Conservation (phyloP, 2,113 vertebrate genomes). For the Ranitomeya variabilis region DNA sequence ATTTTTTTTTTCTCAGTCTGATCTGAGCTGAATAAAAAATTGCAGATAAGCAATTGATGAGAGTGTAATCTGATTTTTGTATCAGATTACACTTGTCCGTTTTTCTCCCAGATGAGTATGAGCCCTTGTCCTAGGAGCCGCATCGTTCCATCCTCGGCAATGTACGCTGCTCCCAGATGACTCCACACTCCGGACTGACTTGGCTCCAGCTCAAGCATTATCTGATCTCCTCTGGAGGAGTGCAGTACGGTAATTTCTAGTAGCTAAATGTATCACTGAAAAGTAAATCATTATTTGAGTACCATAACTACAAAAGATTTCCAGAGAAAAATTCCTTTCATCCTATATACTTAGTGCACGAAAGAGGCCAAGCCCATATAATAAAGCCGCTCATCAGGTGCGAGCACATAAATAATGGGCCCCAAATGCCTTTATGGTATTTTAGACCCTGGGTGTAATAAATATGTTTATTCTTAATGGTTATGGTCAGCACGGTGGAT, state of each 20-base stretch:
- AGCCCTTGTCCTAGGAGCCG: not conserved
- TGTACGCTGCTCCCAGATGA: not conserved
- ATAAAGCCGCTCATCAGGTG: not conserved
- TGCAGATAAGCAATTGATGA: too few species aligned
- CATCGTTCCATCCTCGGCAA: not conserved
- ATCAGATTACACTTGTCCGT: too few species aligned
- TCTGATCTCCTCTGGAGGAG: conserved; percentile 35
- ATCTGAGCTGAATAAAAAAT: too few species aligned
- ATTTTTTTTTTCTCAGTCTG: too few species aligned
- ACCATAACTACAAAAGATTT: conserved; percentile 1
- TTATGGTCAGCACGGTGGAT: not conserved
- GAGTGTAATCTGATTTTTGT: too few species aligned
- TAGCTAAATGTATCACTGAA: conserved; percentile 33
- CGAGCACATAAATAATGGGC: not conserved
- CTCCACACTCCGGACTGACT: not conserved
- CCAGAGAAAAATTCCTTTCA: not conserved
- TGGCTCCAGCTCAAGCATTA: conserved; percentile 46
- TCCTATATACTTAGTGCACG: not conserved
- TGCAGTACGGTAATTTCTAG: conserved; percentile 15
- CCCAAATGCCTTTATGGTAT: not conserved
- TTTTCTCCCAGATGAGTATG: too few species aligned
- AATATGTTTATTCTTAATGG: not conserved
- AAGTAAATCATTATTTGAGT: conserved; percentile 25
- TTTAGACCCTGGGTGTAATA: not conserved
- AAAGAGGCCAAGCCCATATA: not conserved